Evolutionary conservation across 2,797 vertebrate genomes (phyloP).

Genomic region (Poecile montanus): DNA sequence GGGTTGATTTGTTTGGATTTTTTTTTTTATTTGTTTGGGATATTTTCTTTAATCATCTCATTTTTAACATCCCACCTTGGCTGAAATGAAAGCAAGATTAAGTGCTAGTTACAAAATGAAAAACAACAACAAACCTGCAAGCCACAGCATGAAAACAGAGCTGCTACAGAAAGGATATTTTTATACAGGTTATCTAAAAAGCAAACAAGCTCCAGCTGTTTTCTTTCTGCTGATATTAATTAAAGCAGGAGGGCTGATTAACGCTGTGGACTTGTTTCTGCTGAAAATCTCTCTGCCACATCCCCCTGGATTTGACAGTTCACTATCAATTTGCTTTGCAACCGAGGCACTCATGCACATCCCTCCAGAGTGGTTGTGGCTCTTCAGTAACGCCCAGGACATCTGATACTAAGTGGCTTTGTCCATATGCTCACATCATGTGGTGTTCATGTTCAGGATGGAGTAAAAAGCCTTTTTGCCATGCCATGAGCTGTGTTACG

Average conservation of each 20-base stretch:
- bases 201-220: conserved; percentile 25
- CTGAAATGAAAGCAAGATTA: background rate
- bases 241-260: conserved; percentile 3
- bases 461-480: background rate
- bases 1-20: background rate
- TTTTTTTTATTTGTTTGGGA: background rate
- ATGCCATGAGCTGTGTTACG: accelerated
- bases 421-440: background rate
- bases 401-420: background rate
- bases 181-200: conserved; percentile 2
- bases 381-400: background rate
- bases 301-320: background rate
- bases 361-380: background rate
- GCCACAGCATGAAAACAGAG: background rate
- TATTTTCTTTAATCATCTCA: background rate
- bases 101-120: background rate
- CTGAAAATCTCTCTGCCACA: background rate
- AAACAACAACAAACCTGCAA: background rate
- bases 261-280: background rate
- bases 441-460: background rate
- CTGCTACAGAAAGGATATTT: background rate
- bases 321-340: background rate
- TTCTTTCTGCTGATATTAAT: background rate
- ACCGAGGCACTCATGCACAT: accelerated
- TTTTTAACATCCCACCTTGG: background rate